These are phyloP conservation scores for Nycteola revayana DNA, from an alignment of 2,888 invertebrate genomes.

Conservation along the genomic window DNA sequence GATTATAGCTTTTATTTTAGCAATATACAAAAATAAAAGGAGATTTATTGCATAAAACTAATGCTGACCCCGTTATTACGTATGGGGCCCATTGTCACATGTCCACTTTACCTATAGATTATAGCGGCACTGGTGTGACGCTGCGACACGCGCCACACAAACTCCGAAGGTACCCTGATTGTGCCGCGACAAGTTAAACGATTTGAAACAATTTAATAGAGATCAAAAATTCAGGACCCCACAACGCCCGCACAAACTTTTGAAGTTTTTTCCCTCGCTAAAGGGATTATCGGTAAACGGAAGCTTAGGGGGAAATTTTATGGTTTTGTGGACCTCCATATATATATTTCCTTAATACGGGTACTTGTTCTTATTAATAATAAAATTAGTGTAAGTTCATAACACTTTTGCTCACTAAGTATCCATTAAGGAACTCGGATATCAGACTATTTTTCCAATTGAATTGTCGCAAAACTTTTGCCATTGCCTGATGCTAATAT, in stretches of 20 bases:
- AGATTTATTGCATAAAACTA: too few relatives aligned
- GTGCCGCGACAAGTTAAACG: conserved; percentile 82
- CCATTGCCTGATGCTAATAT: too few relatives aligned
- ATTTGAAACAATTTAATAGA: conserved; percentile 83
- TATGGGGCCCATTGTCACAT: conserved; percentile 11
- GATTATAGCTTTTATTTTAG: too few relatives aligned
- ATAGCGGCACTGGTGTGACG: conserved; percentile 7
- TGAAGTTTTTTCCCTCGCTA: conserved; percentile 81
- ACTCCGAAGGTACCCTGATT: conserved; percentile 50
- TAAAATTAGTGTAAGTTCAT: too few relatives aligned
- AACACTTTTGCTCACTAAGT: too few relatives aligned
- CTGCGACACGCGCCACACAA: conserved; percentile 46
- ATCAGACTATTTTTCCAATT: too few relatives aligned
- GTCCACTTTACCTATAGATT: not conserved
- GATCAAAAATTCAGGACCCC: conserved; percentile 79
- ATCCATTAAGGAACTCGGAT: too few relatives aligned
- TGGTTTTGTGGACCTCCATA: conserved; percentile 66
- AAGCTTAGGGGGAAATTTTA: conserved; percentile 73
- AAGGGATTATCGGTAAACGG: conserved; percentile 78
- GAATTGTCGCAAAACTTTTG: too few relatives aligned
- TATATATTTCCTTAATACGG: conserved; percentile 49
- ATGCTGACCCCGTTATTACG: too few relatives aligned
- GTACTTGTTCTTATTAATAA: conserved; percentile 9
- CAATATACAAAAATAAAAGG: too few relatives aligned
- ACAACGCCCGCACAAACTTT: conserved; percentile 78